Conservation (phyloP, 2,888 invertebrate species). For the Ariolimax columbianus region DNA sequence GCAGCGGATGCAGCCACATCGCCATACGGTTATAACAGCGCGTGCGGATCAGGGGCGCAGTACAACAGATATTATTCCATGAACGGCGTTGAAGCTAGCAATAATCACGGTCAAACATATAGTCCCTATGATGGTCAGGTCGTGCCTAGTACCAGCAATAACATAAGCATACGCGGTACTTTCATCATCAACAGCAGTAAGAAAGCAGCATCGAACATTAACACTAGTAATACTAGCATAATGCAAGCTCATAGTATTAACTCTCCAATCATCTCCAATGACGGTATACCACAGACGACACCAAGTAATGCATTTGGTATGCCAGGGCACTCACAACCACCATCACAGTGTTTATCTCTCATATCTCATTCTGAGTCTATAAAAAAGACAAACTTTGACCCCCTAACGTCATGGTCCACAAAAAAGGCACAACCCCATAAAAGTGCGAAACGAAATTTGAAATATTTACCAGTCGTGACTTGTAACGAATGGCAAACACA, state of each 20-base stretch:
- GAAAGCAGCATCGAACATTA: background rate
- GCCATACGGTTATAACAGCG: background rate
- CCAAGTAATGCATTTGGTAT: background rate
- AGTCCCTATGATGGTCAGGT: background rate
- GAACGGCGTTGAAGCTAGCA: background rate
- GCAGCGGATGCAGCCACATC: no score
- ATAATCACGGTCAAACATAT: no score
- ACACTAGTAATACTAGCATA: no score
- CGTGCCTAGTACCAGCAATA: no score
- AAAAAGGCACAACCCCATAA: background rate
- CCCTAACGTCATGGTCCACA: background rate
- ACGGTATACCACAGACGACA: background rate
- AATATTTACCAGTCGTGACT: background rate
- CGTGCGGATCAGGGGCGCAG: background rate
- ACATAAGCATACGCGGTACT: no score
- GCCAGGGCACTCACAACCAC: background rate
- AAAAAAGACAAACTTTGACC: background rate
- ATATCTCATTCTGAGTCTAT: background rate
- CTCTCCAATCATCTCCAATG: background rate
- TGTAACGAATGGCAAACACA: background rate
- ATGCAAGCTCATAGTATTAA: background rate
- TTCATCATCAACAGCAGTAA: background rate
- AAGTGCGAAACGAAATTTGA: constrained; percentile 16
- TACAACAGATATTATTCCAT: background rate
- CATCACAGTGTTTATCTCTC: background rate